Evolutionary conservation across 2,888 invertebrate species (phyloP), one percentile per base, ranked within the genome.

Genomic region (Tortrix viridana): DNA sequence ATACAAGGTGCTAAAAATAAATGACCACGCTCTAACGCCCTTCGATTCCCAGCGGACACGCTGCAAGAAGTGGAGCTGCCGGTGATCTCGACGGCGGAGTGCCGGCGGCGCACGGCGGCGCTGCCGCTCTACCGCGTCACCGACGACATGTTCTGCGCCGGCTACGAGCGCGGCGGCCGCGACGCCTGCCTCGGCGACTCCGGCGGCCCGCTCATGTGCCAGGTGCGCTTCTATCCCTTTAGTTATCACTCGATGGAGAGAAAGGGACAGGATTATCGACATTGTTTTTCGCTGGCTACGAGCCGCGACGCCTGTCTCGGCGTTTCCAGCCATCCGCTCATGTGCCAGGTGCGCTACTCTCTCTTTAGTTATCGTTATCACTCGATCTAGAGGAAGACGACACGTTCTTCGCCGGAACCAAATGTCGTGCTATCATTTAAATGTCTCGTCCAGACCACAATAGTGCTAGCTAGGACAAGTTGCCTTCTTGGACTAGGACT

Each of bases 271-370:
- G 7, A 2, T 26, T 26, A 95, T 96, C 60, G 95, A 96, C 78
- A 96, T 96, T n/a, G 96, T 95, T 96, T 85, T 96, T 96, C 79
- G 96, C 96, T 53, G 96, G 96, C 19, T 95, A 94, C 75, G 96
- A 96, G 96, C 0, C 91, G 96, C 44, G 96, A 96, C 82, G 96
- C 96, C 1, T 96, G 96, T 77, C 91, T 96, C 55, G 96, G 96
- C 0, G 96, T 96, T 86, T 96, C 96, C 0, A 96, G 96, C 5
- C 96, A 96, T 18, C 96, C 96, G 3, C 92, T 96, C 53, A 95
- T 96, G 93, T 96, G 96, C 77, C 94, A 95, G 81, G 95, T 95
- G 41, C n/a, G n/a, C n/a, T n/a, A n/a, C n/a, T n/a, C n/a, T n/a
- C n/a, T n/a, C n/a, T n/a, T n/a, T n/a, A n/a, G n/a, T n/a, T n/a